Conservation (phyloP, 2,888 invertebrate species). For the Cerceris rybyensis region DNA sequence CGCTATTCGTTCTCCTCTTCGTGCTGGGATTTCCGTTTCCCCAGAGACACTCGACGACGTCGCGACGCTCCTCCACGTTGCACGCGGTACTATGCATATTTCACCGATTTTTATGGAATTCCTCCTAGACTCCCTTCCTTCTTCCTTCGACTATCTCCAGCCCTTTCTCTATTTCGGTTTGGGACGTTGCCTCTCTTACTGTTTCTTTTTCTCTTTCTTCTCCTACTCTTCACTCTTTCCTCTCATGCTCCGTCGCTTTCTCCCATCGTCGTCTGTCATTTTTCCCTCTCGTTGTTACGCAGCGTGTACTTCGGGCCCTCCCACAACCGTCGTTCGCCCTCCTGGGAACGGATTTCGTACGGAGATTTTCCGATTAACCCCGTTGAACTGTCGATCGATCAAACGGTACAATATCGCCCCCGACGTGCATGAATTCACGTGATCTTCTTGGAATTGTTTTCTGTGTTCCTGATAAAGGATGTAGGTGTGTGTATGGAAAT, state of each 20-base stretch:
- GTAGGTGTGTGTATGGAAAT: background rate
- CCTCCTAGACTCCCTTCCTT: slow-evolving; percentile 59
- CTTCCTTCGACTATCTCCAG: background rate
- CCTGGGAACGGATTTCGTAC: slow-evolving; percentile 47
- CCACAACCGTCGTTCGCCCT: slow-evolving; percentile 33
- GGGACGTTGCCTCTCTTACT: background rate
- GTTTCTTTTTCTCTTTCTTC: background rate
- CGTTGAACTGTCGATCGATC: slow-evolving; percentile 60
- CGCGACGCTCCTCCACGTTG: slow-evolving; percentile 68
- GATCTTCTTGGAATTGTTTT: slow-evolving; percentile 34
- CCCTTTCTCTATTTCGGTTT: slow-evolving; percentile 15
- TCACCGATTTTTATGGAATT: slow-evolving; percentile 79
- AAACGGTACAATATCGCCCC: slow-evolving; percentile 50
- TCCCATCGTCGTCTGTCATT: slow-evolving; percentile 25
- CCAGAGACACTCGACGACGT: slow-evolving; percentile 68
- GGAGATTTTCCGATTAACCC: slow-evolving; percentile 68
- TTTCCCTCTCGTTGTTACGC: slow-evolving; percentile 35
- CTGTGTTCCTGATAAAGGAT: background rate
- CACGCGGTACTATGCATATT: slow-evolving; percentile 75
- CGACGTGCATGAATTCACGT: slow-evolving; percentile 49
- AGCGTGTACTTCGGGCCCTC: slow-evolving; percentile 40
- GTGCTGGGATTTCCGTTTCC: slow-evolving; percentile 72
- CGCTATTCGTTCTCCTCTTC: background rate
- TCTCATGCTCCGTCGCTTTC: slow-evolving; percentile 14
- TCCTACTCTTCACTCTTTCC: slow-evolving; percentile 34